These are phyloP conservation scores for Molossus alvarezi DNA, from an alignment of 2,797 vertebrate species.

Conservation along the genomic window DNA sequence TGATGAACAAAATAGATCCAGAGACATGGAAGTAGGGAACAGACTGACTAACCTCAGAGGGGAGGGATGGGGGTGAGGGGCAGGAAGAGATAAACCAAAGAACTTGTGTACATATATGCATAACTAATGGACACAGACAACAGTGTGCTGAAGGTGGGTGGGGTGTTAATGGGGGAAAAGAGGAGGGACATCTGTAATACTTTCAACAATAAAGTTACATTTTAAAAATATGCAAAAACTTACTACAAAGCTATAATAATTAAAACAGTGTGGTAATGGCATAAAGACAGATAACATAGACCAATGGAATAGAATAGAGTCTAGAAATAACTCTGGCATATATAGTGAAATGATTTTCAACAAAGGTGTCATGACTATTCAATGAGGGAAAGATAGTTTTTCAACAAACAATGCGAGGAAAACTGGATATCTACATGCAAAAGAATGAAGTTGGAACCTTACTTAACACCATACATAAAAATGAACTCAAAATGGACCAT, in stretches of 20 bases:
- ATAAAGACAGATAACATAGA: not conserved
- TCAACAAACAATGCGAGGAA: not conserved
- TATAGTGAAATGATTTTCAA: not conserved
- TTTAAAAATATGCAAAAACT: not conserved
- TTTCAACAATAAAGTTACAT: too few relatives aligned
- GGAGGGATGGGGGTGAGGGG: too few relatives aligned
- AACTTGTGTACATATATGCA: too few relatives aligned
- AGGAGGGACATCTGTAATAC: too few relatives aligned
- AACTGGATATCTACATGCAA: not conserved
- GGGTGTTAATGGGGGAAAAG: too few relatives aligned
- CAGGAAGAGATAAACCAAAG: too few relatives aligned
- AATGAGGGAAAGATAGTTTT: not conserved
- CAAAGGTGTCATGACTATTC: not conserved
- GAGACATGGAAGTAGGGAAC: too few relatives aligned
- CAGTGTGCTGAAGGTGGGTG: too few relatives aligned
- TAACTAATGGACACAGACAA: too few relatives aligned
- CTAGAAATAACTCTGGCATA: too few relatives aligned
- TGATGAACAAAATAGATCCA: too few relatives aligned
- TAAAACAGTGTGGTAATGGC: not conserved
- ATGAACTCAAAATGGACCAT: not conserved
- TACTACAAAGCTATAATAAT: not conserved
- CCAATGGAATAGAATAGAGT: not conserved
- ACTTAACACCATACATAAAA: not conserved
- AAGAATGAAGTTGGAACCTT: not conserved
- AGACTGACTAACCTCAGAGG: too few relatives aligned